Percentiles rank a stretch among this genome's conserved stretches.
Conservation (phyloP, 2,113 vertebrate genomes). For the Phoxinus phoxinus region DNA sequence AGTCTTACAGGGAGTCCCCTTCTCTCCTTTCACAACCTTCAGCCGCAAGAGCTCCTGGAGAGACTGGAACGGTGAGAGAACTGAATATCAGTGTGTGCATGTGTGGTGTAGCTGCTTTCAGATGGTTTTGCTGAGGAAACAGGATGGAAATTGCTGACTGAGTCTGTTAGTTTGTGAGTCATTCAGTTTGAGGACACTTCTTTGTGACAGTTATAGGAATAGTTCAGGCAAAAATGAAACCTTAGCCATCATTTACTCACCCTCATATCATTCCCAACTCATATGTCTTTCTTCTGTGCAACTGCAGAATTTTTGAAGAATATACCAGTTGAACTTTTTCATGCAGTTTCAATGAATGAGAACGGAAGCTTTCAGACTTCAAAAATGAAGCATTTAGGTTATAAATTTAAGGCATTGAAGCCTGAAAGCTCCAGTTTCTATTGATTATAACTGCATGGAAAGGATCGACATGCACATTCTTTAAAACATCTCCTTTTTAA, state of each 20-base stretch:
- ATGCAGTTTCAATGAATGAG: background rate
- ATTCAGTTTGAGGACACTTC: background rate
- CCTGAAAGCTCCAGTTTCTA: background rate
- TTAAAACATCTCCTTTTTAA: background rate
- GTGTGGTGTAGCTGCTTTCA: background rate
- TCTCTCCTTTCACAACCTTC: constrained; percentile 64
- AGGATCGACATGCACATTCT: background rate
- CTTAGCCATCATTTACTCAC: background rate
- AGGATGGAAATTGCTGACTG: constrained; percentile 1
- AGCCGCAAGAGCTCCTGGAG: constrained; percentile 74
- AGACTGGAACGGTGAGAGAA: constrained; percentile 73
- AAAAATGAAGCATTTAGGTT: background rate
- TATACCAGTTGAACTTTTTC: background rate
- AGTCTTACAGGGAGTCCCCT: constrained; percentile 63
- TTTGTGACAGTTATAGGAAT: background rate
- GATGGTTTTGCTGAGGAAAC: constrained; percentile 25
- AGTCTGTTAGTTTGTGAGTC: background rate
- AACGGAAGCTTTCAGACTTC: background rate
- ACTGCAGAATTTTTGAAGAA: background rate
- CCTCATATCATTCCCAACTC: background rate
- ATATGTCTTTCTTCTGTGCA: background rate
- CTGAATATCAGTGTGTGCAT: background rate
- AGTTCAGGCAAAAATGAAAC: background rate
- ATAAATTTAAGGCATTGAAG: background rate
- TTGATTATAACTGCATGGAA: background rate